Percentiles rank a stretch among this genome's conserved stretches.
Conservation (phyloP, 2,797 vertebrate species). For the Sus cebifrons region DNA sequence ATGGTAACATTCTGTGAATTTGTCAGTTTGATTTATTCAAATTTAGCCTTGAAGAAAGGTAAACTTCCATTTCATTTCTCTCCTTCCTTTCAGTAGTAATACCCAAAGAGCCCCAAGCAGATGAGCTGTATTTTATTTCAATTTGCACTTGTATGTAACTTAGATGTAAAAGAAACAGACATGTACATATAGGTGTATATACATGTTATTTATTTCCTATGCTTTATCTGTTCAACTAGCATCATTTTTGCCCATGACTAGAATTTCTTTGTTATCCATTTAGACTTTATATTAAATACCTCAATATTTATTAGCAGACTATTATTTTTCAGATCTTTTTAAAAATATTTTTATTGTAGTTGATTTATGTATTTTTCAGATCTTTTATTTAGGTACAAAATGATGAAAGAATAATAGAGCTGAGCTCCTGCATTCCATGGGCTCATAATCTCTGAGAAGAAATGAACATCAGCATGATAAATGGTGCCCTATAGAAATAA, state of each 20-base stretch:
- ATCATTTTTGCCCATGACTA: not conserved
- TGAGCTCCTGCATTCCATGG: not conserved
- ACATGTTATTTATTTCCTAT: not conserved
- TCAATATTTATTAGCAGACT: not conserved
- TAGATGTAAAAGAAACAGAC: not conserved
- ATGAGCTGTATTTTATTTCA: conserved; percentile 48
- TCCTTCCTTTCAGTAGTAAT: conserved; percentile 1
- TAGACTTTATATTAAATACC: conserved; percentile 31
- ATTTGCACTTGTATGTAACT: not conserved
- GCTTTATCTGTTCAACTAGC: not conserved
- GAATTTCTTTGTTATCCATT: not conserved
- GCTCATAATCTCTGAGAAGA: not conserved
- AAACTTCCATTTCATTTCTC: conserved; percentile 37
- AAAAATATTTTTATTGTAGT: no score
- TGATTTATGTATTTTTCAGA: not conserved
- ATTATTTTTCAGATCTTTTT: not conserved
- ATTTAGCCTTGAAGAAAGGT: not conserved
- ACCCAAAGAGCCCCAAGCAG: not conserved
- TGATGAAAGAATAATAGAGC: not conserved
- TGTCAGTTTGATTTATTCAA: conserved; percentile 39
- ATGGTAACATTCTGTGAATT: not conserved
- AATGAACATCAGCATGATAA: not conserved
- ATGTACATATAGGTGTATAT: not conserved
- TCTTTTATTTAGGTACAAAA: not conserved
- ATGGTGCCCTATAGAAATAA: not conserved